Evolutionary conservation across 2,113 vertebrate genomes (phyloP).

Genomic region (Pollimyrus isidori): DNA sequence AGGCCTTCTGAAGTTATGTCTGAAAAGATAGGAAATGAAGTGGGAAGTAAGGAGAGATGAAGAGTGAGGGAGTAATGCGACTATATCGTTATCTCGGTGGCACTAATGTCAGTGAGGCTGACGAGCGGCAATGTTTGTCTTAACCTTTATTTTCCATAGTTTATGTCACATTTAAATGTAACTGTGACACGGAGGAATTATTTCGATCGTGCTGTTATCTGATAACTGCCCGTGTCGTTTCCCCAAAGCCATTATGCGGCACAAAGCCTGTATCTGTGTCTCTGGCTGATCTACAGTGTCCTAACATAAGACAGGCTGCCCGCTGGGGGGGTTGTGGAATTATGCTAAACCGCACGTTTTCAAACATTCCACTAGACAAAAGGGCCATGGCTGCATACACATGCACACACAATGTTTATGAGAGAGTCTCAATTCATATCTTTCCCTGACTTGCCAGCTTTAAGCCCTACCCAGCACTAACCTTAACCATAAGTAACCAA

Average conservation of each 20-base stretch:
- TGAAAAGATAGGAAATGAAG: neutral
- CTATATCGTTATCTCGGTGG: neutral
- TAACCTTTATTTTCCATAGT: constrained; percentile 40
- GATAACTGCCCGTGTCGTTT: constrained; percentile 24
- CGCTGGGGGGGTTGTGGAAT: constrained; percentile 32
- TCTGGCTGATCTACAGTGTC: constrained; percentile 33
- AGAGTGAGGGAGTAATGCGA: neutral
- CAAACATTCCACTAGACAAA: neutral
- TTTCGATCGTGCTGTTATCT: constrained; percentile 50
- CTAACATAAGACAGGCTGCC: constrained; percentile 36
- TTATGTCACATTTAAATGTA: constrained; percentile 19
- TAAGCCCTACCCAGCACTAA: neutral
- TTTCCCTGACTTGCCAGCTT: neutral
- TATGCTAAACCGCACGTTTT: neutral
- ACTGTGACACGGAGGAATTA: constrained; percentile 24
- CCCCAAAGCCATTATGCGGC: constrained; percentile 17
- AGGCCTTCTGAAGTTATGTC: neutral
- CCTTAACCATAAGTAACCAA: neutral
- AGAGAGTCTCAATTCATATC: too few species aligned
- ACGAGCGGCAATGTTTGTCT: constrained; percentile 35
- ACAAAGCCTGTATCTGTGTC: neutral
- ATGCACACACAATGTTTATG: neutral
- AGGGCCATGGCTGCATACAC: neutral
- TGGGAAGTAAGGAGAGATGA: neutral
- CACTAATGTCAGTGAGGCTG: constrained; percentile 30